Conservation (phyloP, 2,113 vertebrate genomes). For the Indicator indicator region DNA sequence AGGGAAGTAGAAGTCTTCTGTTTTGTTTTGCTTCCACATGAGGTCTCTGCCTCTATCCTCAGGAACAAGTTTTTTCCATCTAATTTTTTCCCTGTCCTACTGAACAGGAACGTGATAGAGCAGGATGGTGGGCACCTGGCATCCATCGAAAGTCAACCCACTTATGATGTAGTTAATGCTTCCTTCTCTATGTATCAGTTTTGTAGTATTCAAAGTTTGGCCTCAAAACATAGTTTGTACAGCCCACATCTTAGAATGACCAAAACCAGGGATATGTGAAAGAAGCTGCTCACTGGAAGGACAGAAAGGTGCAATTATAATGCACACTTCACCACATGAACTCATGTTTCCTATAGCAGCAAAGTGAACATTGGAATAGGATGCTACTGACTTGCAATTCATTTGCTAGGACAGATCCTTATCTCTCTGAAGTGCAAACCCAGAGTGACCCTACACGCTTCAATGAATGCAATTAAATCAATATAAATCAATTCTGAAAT, state of each 20-base stretch:
- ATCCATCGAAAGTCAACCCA: not conserved
- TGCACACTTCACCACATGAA: not conserved
- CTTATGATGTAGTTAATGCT: not conserved
- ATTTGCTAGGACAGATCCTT: not conserved
- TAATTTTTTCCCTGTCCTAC: not conserved
- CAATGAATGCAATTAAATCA: not conserved
- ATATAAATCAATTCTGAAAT: not conserved
- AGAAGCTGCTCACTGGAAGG: not conserved
- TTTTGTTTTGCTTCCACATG: rapidly evolving
- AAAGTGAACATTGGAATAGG: not conserved
- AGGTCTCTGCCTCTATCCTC: not conserved
- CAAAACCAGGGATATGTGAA: not conserved
- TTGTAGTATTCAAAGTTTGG: not conserved
- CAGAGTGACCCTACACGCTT: not conserved
- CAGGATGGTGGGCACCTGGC: rapidly evolving
- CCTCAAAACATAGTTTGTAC: not conserved
- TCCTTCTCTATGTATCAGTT: not conserved
- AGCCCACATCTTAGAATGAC: not conserved
- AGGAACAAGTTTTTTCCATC: rapidly evolving
- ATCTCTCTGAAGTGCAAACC: not conserved
- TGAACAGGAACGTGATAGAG: not conserved
- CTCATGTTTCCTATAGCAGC: not conserved
- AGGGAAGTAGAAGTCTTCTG: not conserved
- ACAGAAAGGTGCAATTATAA: not conserved
- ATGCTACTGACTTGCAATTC: not conserved